phyloP scores from a whole-genome alignment of 2,797 vertebrate species.

The Amblyraja radiata region DNA sequence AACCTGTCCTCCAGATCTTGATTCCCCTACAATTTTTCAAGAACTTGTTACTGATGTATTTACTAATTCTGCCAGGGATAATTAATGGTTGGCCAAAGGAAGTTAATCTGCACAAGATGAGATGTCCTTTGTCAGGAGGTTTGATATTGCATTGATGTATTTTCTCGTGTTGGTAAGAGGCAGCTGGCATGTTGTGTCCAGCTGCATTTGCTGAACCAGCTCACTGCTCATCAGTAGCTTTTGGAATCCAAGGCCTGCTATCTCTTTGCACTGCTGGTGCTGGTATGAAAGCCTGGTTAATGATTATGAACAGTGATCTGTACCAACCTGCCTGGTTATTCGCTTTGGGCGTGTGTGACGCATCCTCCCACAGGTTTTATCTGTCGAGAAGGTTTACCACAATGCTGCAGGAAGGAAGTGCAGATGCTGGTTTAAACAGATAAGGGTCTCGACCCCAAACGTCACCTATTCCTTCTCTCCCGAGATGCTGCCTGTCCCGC shows the following conservation, averaged over 20 bases:
- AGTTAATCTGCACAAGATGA: neutral
- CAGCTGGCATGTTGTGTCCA: neutral
- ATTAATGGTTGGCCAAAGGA: neutral
- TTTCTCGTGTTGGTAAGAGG: neutral
- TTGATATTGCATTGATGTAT: neutral
- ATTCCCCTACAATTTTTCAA: neutral
- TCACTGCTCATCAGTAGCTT: neutral
- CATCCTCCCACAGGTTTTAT: neutral
- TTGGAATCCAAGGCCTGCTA: conserved; percentile 14
- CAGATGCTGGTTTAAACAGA: too few species aligned
- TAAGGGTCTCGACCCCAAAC: too few species aligned
- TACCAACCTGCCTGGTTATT: neutral
- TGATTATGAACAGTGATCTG: neutral
- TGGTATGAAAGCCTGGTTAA: neutral
- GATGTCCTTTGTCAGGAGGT: neutral
- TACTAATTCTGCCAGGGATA: neutral
- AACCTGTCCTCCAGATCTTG: too few species aligned
- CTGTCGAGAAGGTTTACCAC: too few species aligned
- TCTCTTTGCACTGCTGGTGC: neutral
- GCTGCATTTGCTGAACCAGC: neutral
- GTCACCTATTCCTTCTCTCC: too few species aligned
- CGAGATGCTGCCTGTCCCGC: too few species aligned
- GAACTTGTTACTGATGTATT: neutral
- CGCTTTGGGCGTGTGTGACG: neutral
- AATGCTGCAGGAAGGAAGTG: too few species aligned